Percentiles rank a stretch among this genome's conserved stretches.
Evolutionary conservation across 2,797 vertebrate species (phyloP).

Genomic region (Aratinga solstitialis): DNA sequence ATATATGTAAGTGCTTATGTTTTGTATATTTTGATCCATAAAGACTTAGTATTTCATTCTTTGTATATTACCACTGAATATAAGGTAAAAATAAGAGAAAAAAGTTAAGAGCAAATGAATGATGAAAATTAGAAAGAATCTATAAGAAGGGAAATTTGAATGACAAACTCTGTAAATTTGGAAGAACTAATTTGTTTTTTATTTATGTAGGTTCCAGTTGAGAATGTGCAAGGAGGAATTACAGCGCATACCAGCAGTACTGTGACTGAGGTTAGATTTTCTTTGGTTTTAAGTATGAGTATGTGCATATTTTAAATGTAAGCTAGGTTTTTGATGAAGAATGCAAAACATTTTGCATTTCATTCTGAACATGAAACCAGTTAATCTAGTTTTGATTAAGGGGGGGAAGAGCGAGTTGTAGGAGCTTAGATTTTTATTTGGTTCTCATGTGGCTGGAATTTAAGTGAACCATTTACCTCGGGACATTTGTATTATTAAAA

Average conservation of each 20-base stretch:
- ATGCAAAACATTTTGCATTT: neutral
- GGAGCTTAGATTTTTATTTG: neutral
- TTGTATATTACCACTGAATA: neutral
- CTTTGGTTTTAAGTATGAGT: neutral
- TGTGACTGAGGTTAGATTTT: neutral
- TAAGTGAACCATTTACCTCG: neutral
- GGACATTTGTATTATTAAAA: neutral
- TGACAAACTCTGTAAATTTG: neutral
- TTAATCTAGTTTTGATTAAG: neutral
- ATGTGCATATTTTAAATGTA: neutral
- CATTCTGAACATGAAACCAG: neutral
- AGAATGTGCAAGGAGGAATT: constrained; percentile 17
- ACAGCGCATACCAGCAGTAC: neutral
- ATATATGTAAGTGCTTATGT: neutral
- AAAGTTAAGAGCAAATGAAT: neutral
- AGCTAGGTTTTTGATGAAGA: neutral
- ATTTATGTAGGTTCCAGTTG: neutral
- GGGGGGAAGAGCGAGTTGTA: neutral
- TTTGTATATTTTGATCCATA: neutral
- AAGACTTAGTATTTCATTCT: neutral
- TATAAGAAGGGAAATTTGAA: neutral
- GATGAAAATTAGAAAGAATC: neutral
- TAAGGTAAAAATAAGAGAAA: neutral
- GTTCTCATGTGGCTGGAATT: neutral
- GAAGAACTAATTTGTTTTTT: neutral